Evolutionary conservation across 2,113 vertebrate genomes (phyloP).

Genomic region (Promerops cafer): DNA sequence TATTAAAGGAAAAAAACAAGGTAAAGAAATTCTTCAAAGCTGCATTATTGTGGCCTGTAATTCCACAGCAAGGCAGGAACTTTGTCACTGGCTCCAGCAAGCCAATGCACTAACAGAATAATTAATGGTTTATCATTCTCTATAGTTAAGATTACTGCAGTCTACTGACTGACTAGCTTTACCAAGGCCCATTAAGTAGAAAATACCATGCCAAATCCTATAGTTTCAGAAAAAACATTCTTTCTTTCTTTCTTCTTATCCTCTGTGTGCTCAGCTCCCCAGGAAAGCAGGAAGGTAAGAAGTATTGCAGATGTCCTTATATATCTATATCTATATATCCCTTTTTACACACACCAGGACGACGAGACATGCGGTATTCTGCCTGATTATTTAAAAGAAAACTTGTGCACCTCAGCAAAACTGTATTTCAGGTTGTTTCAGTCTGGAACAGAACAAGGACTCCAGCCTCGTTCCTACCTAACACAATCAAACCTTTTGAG

Average conservation of each 20-base stretch:
- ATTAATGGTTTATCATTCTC: neutral
- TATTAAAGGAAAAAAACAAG: neutral
- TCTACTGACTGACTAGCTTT: neutral
- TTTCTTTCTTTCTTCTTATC: neutral
- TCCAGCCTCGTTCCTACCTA: neutral
- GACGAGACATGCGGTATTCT: neutral
- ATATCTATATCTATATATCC: accelerated
- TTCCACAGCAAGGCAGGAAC: neutral
- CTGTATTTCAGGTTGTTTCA: neutral
- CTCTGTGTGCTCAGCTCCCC: neutral
- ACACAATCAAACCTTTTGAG: neutral
- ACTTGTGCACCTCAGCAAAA: neutral
- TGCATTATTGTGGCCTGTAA: neutral
- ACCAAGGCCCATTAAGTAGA: neutral
- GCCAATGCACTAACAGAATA: neutral
- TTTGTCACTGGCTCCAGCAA: neutral
- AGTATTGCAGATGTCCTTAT: neutral
- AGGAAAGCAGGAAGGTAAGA: neutral
- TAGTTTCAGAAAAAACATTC: neutral
- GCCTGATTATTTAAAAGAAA: neutral
- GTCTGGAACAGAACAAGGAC: neutral
- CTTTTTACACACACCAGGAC: neutral
- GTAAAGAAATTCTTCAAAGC: neutral
- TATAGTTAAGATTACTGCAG: neutral
- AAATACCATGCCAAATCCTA: neutral